Evolutionary conservation across 2,797 vertebrate genomes (phyloP).

Genomic region (Tadarida brasiliensis): DNA sequence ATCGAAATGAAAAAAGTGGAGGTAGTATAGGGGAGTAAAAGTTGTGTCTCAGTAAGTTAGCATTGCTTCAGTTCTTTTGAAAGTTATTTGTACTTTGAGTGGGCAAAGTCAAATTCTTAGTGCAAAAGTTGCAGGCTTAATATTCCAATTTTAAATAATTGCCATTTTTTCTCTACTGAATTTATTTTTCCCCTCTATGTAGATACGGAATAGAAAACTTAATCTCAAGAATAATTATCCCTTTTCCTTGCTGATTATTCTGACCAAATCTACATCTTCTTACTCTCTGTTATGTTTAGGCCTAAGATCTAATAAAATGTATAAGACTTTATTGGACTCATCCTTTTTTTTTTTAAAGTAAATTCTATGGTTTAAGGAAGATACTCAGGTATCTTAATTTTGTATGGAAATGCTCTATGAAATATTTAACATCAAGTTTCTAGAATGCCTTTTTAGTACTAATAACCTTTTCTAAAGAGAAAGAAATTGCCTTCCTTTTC

Average conservation of each 20-base stretch:
- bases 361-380: neutral
- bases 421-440: conserved; percentile 47
- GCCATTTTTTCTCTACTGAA: neutral
- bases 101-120: neutral
- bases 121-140: neutral
- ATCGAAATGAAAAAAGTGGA: neutral
- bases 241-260: conserved; percentile 4
- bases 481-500: conserved; percentile 33
- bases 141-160: neutral
- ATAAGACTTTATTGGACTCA: neutral
- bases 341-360: neutral
- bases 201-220: neutral
- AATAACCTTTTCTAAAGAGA: neutral
- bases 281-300: conserved; percentile 36
- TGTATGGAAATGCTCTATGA: neutral
- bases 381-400: conserved; percentile 44
- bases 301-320: neutral
- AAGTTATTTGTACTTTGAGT: neutral
- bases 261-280: neutral
- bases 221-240: neutral
- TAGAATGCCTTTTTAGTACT: neutral
- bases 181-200: neutral
- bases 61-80: neutral
- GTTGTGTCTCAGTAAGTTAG: neutral
- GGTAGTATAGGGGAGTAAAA: neutral